Evolutionary conservation across 2,113 vertebrate genomes (phyloP), one percentile per base, ranked within the genome.

Genomic region (Pteruthius melanotis): DNA sequence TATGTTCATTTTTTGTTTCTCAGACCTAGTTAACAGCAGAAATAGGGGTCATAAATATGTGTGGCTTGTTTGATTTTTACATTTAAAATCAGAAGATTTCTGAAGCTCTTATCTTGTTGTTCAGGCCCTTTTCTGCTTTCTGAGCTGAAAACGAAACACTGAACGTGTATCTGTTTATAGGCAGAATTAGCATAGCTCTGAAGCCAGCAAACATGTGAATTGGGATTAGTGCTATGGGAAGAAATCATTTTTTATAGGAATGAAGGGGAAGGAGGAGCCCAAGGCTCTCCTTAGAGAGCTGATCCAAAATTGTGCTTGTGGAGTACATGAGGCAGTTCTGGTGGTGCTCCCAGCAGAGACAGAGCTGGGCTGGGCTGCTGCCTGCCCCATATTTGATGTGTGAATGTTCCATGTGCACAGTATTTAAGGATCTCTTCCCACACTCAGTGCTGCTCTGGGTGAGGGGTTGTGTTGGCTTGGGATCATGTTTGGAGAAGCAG

Each of bases 401-500:
- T 50, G 49, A 7, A 3, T 47, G 15, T 42, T 76, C 4, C 5
- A 17, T 0, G 2, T 54, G 89, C 59, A 5, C 33, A 27, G 9
- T 39, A 9, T 59, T 61, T 53, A 23, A 52, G 30, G 60, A 40
- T 52, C 18, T 24, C 35, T 66, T 61, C 47, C 39, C 15, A 35
- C 42, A n/a, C 28, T 56, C 42, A 1, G 42, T 18, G 40, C 68
- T 81, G 5, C 76, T 86, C 56, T 85, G 52, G 57, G 77, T 64
- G 37, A 70, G 47, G 28, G 35, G 45, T 30, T 30, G 5, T 39
- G 33, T 52, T 86, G 56, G 9, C 37, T 65, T 45, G 50, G 72
- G 37, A 14, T 56, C 15, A 8, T 39, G 8, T 60, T 45, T 44
- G 68, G 71, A 61, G 70, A 23, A 56, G n/a, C 24, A 42, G 28